Base-by-base conservation (phyloP, 1,140 invertebrate genomes). In the Planococcus citri region DNA sequence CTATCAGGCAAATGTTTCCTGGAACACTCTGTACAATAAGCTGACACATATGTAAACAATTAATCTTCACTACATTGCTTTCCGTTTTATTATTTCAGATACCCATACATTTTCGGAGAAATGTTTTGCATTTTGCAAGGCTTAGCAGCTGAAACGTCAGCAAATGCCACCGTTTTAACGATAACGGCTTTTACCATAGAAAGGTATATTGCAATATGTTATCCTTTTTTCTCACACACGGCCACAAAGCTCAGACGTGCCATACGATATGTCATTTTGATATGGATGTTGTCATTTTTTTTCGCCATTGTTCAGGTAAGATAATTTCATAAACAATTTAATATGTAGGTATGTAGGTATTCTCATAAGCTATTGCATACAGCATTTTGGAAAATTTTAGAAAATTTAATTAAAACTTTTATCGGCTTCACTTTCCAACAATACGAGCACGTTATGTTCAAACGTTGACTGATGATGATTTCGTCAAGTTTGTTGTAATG, bases 81-180 rank as follows among this genome's bases (percentile, higher is more conserved):
- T 51, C 17, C 41, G 17, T 51, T 51, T 51, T 9, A 17, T 20
- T n/a, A 51, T 51, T 51, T 51, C 58, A 80, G 81, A 69, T 91
- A 90, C 79, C 92, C 92, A 0, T 95, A 94, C 79, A 79, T 88
- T 8, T 95, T 95, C 74, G 92, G 92, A 0, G 86, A 90, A 72
- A 80, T 81, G 1, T 92, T 95, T 78, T 97, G 93, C 78, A 82
- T 94, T 10, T 79, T 93, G 24, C 85, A 91, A 70, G 89, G 90
- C 0, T 82, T 94, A 60, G 83, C 91, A 0, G 87, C 90, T 0
- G 94, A 97, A 78, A 90, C 88, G 17, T 91, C 90, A 0, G 88
- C 89, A 3, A 93, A 94, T 78, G 91, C 92, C 0, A 94, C 92
- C 0, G 88, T 95, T 0, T 79, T 95, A 21, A 95, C 91, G 1